Percentiles rank a stretch among this genome's conserved stretches.
Conservation (phyloP, 2,113 vertebrate species). For the Corythornis cristatus region DNA sequence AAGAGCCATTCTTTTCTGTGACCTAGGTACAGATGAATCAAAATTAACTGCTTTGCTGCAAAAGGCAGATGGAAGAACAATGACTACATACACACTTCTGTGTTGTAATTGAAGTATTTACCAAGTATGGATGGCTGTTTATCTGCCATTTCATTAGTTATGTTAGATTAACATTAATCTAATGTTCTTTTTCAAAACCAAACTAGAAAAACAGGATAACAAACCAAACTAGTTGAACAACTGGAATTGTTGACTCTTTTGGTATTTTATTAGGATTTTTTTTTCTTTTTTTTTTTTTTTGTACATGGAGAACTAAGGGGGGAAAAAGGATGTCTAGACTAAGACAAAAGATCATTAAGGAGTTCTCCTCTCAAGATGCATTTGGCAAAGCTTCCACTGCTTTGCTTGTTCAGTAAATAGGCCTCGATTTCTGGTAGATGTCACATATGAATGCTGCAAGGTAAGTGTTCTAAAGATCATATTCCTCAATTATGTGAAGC, state of each 20-base stretch:
- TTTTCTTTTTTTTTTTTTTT: neutral
- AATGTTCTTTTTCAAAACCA: neutral
- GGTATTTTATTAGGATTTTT: neutral
- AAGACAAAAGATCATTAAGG: neutral
- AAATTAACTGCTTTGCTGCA: neutral
- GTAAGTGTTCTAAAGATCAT: neutral
- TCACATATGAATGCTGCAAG: neutral
- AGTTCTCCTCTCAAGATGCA: neutral
- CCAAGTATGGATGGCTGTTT: neutral
- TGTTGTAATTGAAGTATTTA: neutral
- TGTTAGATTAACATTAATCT: neutral
- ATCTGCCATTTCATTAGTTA: neutral
- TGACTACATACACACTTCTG: neutral
- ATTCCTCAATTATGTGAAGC: neutral
- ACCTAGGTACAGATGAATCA: neutral
- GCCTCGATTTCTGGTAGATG: neutral
- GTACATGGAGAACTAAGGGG: neutral
- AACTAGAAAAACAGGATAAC: neutral
- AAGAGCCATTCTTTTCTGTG: neutral
- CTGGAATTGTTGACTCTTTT: neutral
- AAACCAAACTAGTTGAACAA: neutral
- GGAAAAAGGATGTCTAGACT: neutral
- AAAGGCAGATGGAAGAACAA: neutral
- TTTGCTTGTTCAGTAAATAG: neutral
- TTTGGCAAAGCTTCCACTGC: neutral